Percentiles rank a stretch among this genome's conserved stretches.
phyloP scores from a whole-genome alignment of 2,113 vertebrate genomes.

The Cyanoramphus novaezelandiae region DNA sequence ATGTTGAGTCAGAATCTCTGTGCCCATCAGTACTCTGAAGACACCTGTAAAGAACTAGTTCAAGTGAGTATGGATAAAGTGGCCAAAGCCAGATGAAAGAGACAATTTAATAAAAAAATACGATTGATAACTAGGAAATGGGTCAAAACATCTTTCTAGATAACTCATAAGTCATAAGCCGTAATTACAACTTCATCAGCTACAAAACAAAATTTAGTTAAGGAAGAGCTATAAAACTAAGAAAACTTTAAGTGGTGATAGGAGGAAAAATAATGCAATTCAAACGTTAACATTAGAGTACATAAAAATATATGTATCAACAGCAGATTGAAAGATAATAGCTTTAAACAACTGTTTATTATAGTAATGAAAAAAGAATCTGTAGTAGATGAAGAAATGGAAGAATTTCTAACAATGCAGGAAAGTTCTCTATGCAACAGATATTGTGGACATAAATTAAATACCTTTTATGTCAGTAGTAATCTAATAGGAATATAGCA shows the following conservation, averaged over 20 bases:
- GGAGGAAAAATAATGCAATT: background rate
- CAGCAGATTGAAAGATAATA: background rate
- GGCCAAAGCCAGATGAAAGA: background rate
- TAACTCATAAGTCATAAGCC: background rate
- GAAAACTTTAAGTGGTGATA: background rate
- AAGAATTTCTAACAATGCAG: background rate
- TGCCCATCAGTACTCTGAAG: background rate
- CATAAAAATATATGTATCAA: background rate
- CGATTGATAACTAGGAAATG: background rate
- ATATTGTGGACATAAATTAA: background rate
- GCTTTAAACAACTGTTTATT: background rate
- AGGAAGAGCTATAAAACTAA: background rate
- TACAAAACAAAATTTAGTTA: background rate
- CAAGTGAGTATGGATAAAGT: background rate
- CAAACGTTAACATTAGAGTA: background rate
- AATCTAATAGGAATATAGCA: background rate
- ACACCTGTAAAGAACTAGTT: background rate
- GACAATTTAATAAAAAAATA: background rate
- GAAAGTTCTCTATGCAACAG: background rate
- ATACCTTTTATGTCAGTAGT: background rate
- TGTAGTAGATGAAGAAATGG: background rate
- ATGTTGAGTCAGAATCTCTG: background rate
- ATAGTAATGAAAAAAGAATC: background rate
- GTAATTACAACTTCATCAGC: background rate
- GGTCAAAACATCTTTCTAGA: background rate